A percentile compares a stretch with the other conserved stretches of the same genome.
phyloP scores from a whole-genome alignment of 2,113 vertebrate genomes.

The Hippocampus mohnikei region DNA sequence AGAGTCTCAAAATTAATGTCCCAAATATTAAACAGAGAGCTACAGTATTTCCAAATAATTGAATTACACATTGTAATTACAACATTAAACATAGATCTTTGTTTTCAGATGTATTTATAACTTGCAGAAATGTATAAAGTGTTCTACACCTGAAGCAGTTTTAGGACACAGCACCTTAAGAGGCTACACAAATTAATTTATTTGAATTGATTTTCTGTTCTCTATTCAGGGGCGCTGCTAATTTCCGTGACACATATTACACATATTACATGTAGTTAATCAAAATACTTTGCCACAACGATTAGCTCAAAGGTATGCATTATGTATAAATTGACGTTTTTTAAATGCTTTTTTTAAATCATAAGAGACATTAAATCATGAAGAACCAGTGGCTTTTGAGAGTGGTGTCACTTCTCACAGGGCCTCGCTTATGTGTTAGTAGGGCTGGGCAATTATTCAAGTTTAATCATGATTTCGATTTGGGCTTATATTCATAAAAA shows the following conservation, averaged over 20 bases:
- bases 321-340: no score
- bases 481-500: no score
- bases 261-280: no score
- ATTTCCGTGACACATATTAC: no score
- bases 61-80: not conserved
- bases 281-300: not conserved
- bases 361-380: not conserved
- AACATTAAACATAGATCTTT: not conserved
- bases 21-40: no score
- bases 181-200: no score
- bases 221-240: not conserved
- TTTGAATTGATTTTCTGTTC: not conserved
- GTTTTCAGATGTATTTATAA: not conserved
- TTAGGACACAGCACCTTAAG: not conserved
- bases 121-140: not conserved
- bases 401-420: no score
- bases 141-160: not conserved
- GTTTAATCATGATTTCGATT: no score
- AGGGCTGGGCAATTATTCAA: no score
- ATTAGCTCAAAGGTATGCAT: not conserved
- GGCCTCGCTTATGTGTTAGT: no score
- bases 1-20: not conserved
- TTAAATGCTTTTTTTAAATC: not conserved
- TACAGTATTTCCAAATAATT: not conserved
- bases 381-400: not conserved